Evolutionary conservation across 2,113 vertebrate species (phyloP).

Genomic region (Redunca redunca): DNA sequence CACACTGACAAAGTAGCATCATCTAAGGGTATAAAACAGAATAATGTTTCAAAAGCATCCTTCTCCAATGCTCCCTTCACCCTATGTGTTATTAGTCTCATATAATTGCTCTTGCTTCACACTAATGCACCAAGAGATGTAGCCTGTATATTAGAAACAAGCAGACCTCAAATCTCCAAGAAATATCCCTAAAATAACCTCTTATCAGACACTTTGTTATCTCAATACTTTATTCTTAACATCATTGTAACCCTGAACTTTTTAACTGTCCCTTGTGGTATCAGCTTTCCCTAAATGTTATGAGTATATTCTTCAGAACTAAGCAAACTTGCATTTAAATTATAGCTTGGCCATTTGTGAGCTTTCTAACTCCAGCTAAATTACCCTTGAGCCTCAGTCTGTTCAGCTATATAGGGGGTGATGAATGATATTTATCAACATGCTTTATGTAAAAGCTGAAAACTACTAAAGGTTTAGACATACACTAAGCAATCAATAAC

Average conservation of each 20-base stretch:
- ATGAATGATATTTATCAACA: background rate
- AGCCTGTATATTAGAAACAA: background rate
- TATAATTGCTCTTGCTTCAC: background rate
- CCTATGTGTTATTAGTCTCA: background rate
- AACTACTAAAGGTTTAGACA: background rate
- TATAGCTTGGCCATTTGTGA: background rate
- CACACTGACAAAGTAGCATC: background rate
- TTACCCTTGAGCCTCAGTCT: background rate
- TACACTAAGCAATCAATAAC: background rate
- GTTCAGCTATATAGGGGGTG: background rate
- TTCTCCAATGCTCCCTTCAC: background rate
- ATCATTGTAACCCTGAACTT: background rate
- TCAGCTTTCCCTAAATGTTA: background rate
- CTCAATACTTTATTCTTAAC: background rate
- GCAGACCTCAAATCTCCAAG: background rate
- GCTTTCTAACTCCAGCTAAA: slow-evolving; percentile 5
- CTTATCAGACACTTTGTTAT: background rate
- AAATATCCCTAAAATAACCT: background rate
- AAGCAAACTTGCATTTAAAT: background rate
- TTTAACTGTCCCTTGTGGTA: background rate
- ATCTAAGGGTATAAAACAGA: background rate
- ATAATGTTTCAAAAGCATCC: background rate
- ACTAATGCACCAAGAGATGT: background rate
- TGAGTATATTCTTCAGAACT: background rate
- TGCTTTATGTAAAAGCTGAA: background rate